Conservation (phyloP, 2,888 invertebrate species). For the Athalia circularis region DNA sequence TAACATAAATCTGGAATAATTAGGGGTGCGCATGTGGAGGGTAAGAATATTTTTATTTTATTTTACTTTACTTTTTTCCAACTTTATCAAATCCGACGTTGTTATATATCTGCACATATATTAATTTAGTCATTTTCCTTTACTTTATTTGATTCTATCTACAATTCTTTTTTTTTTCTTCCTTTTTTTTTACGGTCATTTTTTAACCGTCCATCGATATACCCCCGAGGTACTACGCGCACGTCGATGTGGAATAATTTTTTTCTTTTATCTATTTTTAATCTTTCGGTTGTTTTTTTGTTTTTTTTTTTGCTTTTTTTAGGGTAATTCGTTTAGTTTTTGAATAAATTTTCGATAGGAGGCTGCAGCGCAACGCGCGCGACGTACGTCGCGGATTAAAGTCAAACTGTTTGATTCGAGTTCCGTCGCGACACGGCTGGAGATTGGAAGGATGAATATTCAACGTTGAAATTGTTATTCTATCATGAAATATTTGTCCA, state of each 20-base stretch:
- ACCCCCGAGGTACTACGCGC: too few relatives aligned
- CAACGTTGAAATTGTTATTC: constrained; percentile 40
- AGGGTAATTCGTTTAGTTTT: background rate
- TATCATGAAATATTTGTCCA: constrained; percentile 35
- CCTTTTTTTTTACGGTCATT: background rate
- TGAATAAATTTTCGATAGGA: constrained; percentile 23
- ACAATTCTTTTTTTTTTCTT: background rate
- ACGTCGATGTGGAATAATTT: too few relatives aligned
- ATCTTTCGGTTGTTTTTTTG: background rate
- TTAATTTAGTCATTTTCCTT: background rate
- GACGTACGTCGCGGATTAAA: too few relatives aligned
- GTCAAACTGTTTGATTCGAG: constrained; percentile 24
- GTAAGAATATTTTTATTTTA: constrained; percentile 5
- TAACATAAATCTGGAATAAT: constrained; percentile 7
- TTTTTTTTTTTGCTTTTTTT: too few relatives aligned
- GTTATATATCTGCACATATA: background rate
- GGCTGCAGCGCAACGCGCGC: background rate
- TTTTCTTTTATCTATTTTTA: background rate
- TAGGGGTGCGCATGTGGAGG: background rate
- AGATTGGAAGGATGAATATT: constrained; percentile 38
- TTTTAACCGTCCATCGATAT: too few relatives aligned
- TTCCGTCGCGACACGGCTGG: constrained; percentile 1
- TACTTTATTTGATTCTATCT: background rate
- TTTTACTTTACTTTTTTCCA: background rate
- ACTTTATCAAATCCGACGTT: constrained; percentile 25